Conservation (phyloP, 1,140 invertebrate species). For the Glossosoma conforme region DNA sequence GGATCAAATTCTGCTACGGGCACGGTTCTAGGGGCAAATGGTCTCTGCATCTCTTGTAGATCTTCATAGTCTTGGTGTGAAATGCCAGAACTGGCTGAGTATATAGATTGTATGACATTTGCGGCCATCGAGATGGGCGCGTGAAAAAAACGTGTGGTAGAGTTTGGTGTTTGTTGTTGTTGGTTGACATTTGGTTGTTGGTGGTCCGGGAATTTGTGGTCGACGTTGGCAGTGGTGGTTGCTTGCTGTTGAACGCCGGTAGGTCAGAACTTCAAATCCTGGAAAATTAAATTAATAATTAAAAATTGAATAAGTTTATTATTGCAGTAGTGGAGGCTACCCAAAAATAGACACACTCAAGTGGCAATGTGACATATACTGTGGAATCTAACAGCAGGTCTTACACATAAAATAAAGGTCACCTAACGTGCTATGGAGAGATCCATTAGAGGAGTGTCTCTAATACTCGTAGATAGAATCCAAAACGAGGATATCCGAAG, state of each 20-base stretch:
- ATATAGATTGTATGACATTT: constrained; percentile 44
- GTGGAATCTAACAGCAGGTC: too few species aligned
- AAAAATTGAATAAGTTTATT: constrained; percentile 15
- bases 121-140: constrained; percentile 41
- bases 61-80: constrained; percentile 36
- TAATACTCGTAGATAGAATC: too few species aligned
- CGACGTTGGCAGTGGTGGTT: too few species aligned
- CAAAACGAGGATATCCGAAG: too few species aligned
- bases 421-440: too few species aligned
- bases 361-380: too few species aligned
- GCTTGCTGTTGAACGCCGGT: constrained; percentile 34
- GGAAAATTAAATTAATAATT: constrained; percentile 16
- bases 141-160: constrained; percentile 29
- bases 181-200: constrained; percentile 24
- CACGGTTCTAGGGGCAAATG: constrained; percentile 17
- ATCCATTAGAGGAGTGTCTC: too few species aligned
- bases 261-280: constrained; percentile 58
- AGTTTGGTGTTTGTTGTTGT: constrained; percentile 17
- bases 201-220: constrained; percentile 9
- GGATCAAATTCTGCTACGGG: constrained; percentile 3
- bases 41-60: constrained; percentile 28
- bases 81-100: constrained; percentile 35
- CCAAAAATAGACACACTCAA: too few species aligned
- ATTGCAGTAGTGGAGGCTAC: too few species aligned
- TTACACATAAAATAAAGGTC: too few species aligned